Evolutionary conservation across 2,113 vertebrate genomes (phyloP).

Genomic region (Eonycteris spelaea): DNA sequence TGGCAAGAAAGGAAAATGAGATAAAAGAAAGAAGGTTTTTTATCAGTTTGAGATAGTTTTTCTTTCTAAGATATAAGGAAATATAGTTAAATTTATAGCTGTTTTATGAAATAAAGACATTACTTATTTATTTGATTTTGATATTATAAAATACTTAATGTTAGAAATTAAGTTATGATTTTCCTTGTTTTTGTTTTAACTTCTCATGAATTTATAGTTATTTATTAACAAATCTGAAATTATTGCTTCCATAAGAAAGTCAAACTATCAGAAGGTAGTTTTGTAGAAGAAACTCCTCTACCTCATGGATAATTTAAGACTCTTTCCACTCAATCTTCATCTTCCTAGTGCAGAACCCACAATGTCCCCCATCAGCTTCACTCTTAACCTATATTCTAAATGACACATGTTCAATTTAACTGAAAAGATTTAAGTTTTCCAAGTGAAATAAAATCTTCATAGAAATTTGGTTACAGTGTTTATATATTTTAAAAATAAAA

Average conservation of each 20-base stretch:
- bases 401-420: neutral
- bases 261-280: neutral
- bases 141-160: neutral
- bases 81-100: neutral
- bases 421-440: neutral
- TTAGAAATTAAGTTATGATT: neutral
- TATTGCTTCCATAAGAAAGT: neutral
- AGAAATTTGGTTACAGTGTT: neutral
- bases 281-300: neutral
- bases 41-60: neutral
- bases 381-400: neutral
- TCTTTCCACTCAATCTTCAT: neutral
- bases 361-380: neutral
- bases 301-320: rapidly evolving
- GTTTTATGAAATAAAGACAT: neutral
- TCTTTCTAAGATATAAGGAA: neutral
- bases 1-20: neutral
- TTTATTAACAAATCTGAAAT: neutral
- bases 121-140: neutral
- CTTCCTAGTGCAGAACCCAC: neutral
- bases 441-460: neutral
- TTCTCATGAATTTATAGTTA: neutral
- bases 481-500: neutral
- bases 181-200: neutral
- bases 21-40: neutral